phyloP scores from a whole-genome alignment of 64 coral and sea anemone species.

The Pocillopora damicornis region DNA sequence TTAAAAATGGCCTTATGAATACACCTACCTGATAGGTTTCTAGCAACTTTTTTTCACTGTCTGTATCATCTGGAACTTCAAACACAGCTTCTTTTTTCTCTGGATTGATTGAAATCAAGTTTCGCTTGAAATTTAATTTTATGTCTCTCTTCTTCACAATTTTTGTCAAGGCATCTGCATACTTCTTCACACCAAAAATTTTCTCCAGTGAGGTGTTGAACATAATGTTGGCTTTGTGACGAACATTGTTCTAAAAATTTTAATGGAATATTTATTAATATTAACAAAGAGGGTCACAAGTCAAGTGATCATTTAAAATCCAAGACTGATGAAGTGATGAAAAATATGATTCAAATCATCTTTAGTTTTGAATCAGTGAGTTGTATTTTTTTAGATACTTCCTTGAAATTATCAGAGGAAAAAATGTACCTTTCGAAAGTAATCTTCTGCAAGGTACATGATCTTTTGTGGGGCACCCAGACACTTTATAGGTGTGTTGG shows the following conservation, averaged over 20 bases:
- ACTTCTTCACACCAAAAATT: conserved; percentile 97
- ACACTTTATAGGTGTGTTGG: conserved; percentile 92
- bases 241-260: conserved; percentile 22
- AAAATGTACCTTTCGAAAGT: conserved; percentile 72
- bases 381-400: too few relatives aligned
- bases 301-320: too few relatives aligned
- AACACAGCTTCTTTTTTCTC: conserved; percentile 84
- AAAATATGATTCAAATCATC: too few relatives aligned
- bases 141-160: conserved; percentile 83
- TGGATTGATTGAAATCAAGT: conserved; percentile 80
- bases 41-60: conserved; percentile 13
- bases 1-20: not conserved
- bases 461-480: conserved; percentile 97
- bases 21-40: conserved; percentile 61
- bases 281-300: not conserved
- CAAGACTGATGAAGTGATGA: too few relatives aligned
- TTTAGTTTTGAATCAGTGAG: too few relatives aligned
- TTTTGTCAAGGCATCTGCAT: conserved; percentile 76
- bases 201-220: conserved; percentile 80
- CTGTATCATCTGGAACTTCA: conserved; percentile 65
- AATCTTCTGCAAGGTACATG: conserved; percentile 93
- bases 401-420: not conserved
- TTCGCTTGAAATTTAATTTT: conserved; percentile 78
- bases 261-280: not conserved
- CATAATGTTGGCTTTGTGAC: conserved; percentile 65